Evolutionary conservation across 2,113 vertebrate species (phyloP), one percentile per base, ranked within the genome.

Genomic region (Rattus rattus): DNA sequence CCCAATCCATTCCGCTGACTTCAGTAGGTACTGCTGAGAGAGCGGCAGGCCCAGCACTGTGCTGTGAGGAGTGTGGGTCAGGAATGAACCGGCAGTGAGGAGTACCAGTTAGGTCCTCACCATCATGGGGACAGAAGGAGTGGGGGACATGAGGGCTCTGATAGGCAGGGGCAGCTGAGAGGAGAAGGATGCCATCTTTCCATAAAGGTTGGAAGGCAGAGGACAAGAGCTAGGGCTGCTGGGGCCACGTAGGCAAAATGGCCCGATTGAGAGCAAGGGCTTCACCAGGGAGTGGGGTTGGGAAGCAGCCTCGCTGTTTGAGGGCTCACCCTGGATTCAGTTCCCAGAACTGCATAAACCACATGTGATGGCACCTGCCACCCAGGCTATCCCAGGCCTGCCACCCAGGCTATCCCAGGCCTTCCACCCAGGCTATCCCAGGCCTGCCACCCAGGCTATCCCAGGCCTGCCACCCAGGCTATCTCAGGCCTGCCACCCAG

Each of bases 141-240:
- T 30, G 6, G 13, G 70, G 56, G 36, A 33, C 0, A 0, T 1
- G 5, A 56, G 52, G 39, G 49, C 39, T 70, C 69, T 2, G 30
- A 43, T 0, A 20, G 22, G 7, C 5, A 28, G 22, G 16, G 47
- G 0, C 2, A 0, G 33, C 0, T 16, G 70, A n/a, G 39, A 22
- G 69, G 76, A n/a, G 5, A 0, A 14, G 61, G 63, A 39, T 22
- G 36, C 24, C 0, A 0, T 16, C 19, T 13, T 9, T 47, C n/a
- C 59, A 84, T 36, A 79, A 56, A 67, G 63, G 47, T 9, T 19
- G 61, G 39, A 69, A 54, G 10, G 73, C 89, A 5, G 91, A 54
- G 73, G 24, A 30, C 65, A 13, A 49, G 12, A 61, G 81, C 5
- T 81, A 36, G 61, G 0, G 79, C 59, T 47, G 36, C 72, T 30